A percentile compares a stretch with the other conserved stretches of the same genome.
phyloP scores from a whole-genome alignment of 2,113 vertebrate species.

The Alethe diademata region DNA sequence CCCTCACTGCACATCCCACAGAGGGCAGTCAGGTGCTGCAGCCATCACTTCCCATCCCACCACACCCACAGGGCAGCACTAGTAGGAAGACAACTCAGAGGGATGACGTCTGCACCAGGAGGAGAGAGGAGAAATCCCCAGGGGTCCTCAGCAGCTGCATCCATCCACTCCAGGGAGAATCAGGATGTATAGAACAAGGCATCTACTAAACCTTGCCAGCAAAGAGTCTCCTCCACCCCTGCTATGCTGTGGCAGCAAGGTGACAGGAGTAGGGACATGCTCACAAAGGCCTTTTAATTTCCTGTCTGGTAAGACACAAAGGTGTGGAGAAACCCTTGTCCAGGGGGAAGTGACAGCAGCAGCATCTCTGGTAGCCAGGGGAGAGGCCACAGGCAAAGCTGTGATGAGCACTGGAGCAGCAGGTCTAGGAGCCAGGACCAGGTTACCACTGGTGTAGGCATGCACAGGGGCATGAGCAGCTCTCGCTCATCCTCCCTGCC shows the following conservation, averaged over 20 bases:
- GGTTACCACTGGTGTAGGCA: background rate
- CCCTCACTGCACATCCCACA: accelerated
- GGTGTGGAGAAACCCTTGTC: background rate
- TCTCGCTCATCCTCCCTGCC: background rate
- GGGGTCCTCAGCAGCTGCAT: background rate
- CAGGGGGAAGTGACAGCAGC: background rate
- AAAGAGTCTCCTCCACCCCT: background rate
- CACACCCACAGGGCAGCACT: background rate
- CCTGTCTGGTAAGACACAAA: background rate
- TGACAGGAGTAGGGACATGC: background rate
- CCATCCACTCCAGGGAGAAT: background rate
- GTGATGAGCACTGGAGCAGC: background rate
- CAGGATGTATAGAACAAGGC: background rate
- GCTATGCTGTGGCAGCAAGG: background rate
- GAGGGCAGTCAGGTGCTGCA: background rate
- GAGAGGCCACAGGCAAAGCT: background rate
- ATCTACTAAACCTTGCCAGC: background rate
- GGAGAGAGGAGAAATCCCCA: background rate
- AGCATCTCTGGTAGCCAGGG: no score
- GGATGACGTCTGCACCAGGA: background rate
- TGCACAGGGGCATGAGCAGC: accelerated
- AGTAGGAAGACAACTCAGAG: background rate
- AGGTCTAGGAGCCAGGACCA: background rate
- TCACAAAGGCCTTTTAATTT: background rate
- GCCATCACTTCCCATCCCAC: background rate